Evolutionary conservation across 2,888 invertebrate genomes (phyloP).

Genomic region (Pegoplata infirma): DNA sequence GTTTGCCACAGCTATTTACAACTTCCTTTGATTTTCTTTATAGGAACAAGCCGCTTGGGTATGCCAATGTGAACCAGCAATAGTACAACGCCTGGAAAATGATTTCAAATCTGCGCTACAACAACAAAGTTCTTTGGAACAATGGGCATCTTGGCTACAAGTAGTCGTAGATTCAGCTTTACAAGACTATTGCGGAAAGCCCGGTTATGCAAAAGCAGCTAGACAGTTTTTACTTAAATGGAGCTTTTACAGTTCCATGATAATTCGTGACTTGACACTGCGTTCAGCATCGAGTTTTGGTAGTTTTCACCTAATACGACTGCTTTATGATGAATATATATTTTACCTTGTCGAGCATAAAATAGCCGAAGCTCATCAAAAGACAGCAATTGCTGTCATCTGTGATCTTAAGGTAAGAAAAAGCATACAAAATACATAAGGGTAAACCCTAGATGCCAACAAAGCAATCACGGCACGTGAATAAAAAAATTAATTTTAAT

Average conservation of each 20-base stretch:
- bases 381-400: conserved; percentile 97
- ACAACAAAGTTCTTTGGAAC: conserved; percentile 95
- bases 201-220: conserved; percentile 90
- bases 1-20: no score
- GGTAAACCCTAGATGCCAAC: no score
- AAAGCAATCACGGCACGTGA: no score
- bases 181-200: conserved; percentile 90
- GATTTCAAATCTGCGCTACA: conserved; percentile 96
- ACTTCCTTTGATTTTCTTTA: background rate
- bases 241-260: conserved; percentile 99
- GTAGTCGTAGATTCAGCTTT: conserved; percentile 93
- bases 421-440: no score
- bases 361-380: conserved; percentile 92
- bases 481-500: no score
- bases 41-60: conserved; percentile 95
- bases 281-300: conserved; percentile 99
- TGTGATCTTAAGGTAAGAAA: conserved; percentile 78
- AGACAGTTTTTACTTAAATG: conserved; percentile 97
- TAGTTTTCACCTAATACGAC: conserved; percentile 97
- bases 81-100: conserved; percentile 90
- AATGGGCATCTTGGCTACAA: conserved; percentile 99
- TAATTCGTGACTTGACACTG: conserved; percentile 97
- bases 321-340: conserved; percentile 99
- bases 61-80: conserved; percentile 93
- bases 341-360: conserved; percentile 98